Conservation (phyloP, 2,797 vertebrate species). For the Acanthurus leucopareius region DNA sequence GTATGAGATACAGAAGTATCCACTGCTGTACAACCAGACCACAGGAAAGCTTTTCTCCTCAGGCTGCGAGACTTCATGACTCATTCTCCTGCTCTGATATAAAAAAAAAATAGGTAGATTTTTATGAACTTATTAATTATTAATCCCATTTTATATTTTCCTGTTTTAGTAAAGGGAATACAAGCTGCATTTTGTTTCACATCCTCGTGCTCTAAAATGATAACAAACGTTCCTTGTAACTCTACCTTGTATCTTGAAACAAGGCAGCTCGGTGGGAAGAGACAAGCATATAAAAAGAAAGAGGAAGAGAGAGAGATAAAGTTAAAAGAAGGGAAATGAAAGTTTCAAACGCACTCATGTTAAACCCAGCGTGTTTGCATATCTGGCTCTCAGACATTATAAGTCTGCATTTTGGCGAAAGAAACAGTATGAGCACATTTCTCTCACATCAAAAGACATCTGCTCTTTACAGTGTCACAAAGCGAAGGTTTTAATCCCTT, state of each 20-base stretch:
- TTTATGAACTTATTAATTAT: too few relatives aligned
- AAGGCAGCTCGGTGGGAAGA: conserved; percentile 25
- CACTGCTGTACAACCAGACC: too few relatives aligned
- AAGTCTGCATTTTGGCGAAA: conserved; percentile 29
- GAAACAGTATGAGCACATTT: conserved; percentile 50
- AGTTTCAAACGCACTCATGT: conserved; percentile 38
- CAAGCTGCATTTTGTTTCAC: too few relatives aligned
- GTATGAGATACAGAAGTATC: too few relatives aligned
- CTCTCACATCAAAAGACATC: conserved; percentile 65
- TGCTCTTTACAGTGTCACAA: conserved; percentile 56
- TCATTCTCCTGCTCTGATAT: too few relatives aligned
- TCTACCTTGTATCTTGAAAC: background rate
- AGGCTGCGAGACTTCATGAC: too few relatives aligned
- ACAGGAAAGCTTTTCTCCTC: too few relatives aligned
- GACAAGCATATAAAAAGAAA: conserved; percentile 8
- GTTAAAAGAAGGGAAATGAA: conserved; percentile 45
- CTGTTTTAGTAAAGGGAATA: too few relatives aligned
- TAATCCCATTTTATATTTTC: too few relatives aligned
- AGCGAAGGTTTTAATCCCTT: conserved; percentile 66
- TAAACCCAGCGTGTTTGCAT: conserved; percentile 50
- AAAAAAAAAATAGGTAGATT: too few relatives aligned
- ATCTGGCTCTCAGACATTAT: conserved; percentile 46
- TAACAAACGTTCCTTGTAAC: too few relatives aligned
- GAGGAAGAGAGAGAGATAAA: conserved; percentile 9
- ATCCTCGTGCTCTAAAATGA: too few relatives aligned